A percentile compares a stretch with the other conserved stretches of the same genome.
Evolutionary conservation across 2,797 vertebrate species (phyloP).

Genomic region (Agapornis canus): DNA sequence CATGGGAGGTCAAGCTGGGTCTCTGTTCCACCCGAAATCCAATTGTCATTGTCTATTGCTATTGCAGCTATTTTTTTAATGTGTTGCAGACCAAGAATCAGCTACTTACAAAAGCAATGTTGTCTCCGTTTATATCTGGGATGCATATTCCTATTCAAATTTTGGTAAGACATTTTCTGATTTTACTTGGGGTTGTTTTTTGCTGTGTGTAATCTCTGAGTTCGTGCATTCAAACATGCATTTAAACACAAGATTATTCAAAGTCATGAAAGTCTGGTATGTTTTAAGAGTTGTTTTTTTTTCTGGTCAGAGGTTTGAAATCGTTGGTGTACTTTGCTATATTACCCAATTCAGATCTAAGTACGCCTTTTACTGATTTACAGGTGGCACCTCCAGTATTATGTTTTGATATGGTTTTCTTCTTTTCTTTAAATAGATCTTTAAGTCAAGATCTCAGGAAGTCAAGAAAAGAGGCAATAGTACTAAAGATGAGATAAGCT

Average conservation of each 20-base stretch:
- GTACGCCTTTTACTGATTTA: not conserved
- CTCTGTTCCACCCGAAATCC: not conserved
- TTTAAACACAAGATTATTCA: not conserved
- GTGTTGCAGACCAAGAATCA: not conserved
- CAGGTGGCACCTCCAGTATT: not conserved
- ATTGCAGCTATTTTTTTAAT: not conserved
- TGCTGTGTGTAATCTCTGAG: not conserved
- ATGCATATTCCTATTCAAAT: not conserved
- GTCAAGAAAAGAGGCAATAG: not conserved
- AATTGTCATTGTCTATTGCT: not conserved
- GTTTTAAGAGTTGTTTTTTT: not conserved
- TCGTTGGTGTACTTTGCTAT: not conserved
- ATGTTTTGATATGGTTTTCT: not conserved
- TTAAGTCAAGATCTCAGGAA: not conserved
- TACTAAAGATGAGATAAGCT: not conserved
- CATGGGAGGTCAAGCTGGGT: not conserved
- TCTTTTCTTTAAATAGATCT: not conserved
- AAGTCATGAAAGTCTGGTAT: not conserved
- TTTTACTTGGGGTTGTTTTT: not conserved
- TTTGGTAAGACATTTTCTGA: not conserved
- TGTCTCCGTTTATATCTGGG: not conserved
- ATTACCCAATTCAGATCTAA: not conserved
- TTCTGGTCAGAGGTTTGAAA: not conserved
- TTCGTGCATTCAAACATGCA: not conserved
- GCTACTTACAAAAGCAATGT: not conserved